Conservation (phyloP, 2,797 vertebrate genomes). For the Columba guinea region DNA sequence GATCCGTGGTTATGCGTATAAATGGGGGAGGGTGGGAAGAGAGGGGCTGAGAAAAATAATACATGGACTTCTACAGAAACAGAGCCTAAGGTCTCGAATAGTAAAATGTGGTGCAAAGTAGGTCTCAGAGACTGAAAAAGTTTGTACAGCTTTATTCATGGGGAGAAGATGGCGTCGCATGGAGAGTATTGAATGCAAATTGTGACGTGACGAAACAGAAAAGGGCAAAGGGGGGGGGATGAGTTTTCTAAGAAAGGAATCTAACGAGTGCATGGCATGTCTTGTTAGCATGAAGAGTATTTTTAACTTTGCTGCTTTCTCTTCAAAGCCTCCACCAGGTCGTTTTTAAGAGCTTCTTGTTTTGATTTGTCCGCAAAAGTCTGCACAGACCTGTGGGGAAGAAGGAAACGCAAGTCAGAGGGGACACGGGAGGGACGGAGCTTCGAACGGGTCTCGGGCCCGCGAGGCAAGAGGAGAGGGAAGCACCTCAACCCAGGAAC, state of each 20-base stretch:
- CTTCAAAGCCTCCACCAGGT: constrained; percentile 95
- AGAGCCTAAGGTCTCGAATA: constrained; percentile 34
- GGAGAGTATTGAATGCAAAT: constrained; percentile 48
- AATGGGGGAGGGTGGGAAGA: neutral
- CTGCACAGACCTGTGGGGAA: constrained; percentile 89
- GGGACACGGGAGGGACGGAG: fast-evolving
- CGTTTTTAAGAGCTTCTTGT: constrained; percentile 93
- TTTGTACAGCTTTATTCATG: constrained; percentile 79
- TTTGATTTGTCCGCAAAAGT: constrained; percentile 93
- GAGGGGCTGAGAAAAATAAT: neutral
- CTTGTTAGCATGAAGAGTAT: constrained; percentile 60
- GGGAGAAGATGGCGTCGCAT: constrained; percentile 62
- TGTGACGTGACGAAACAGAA: constrained; percentile 64
- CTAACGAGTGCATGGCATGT: constrained; percentile 74
- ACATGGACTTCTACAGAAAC: constrained; percentile 62
- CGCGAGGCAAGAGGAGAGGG: neutral
- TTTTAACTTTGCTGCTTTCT: constrained; percentile 92
- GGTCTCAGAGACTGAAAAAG: constrained; percentile 75
- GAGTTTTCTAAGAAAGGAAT: constrained; percentile 75
- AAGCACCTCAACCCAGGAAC: constrained; percentile 8
- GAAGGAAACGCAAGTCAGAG: neutral
- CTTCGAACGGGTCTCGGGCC: neutral
- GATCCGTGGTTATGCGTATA: constrained; percentile 57
- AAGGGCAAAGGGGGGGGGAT: constrained; percentile 24
- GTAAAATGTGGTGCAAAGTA: constrained; percentile 72